Evolutionary conservation across 1,140 invertebrate species (phyloP).

Genomic region (Polypedilum vanderplanki): DNA sequence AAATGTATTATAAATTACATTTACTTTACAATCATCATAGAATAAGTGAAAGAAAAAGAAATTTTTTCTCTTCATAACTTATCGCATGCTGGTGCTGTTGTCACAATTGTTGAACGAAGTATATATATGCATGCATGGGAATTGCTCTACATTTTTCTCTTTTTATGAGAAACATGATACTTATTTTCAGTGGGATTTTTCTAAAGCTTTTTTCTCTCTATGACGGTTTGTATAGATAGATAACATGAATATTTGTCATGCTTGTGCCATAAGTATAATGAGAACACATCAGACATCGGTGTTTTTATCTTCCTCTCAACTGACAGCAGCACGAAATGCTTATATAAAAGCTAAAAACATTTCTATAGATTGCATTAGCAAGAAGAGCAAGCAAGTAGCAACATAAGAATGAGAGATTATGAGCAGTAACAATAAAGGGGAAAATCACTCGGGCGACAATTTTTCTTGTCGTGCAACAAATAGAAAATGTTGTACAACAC

Average conservation of each 20-base stretch:
- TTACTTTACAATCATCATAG: neutral
- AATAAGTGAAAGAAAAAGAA: neutral
- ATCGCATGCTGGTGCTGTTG: neutral
- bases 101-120: neutral
- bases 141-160: neutral
- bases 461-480: too few species aligned
- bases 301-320: too few species aligned
- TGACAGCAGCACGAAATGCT: too few species aligned
- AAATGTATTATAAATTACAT: conserved; percentile 3
- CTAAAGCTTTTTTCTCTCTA: neutral
- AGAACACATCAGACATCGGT: neutral
- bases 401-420: too few species aligned
- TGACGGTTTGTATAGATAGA: too few species aligned
- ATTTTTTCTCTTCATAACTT: neutral
- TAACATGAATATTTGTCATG: conserved; percentile 11
- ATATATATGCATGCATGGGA: conserved; percentile 9
- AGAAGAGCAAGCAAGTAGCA: too few species aligned
- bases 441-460: too few species aligned
- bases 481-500: too few species aligned
- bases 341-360: too few species aligned
- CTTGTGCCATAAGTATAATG: conserved; percentile 17
- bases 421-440: too few species aligned
- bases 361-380: too few species aligned
- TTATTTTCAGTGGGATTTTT: neutral
- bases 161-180: conserved; percentile 7